Evolutionary conservation across 1,140 invertebrate species (phyloP).

Genomic region (Tetraneura akinire): DNA sequence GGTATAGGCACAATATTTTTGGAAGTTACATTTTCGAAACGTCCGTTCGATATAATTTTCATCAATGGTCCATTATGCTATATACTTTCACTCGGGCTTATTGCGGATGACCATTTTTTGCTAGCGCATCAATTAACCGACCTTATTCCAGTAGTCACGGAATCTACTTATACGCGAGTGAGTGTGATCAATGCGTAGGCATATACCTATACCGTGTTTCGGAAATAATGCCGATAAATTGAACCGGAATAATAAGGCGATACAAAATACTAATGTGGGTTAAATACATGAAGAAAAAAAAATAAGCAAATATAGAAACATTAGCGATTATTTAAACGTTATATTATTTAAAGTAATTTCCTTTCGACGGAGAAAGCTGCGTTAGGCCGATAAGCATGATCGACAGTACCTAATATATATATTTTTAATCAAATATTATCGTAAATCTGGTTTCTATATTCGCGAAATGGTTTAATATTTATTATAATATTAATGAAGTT

Average conservation of each 20-base stretch:
- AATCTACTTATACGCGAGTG: background rate
- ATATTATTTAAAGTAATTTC: conserved; percentile 8
- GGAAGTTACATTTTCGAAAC: background rate
- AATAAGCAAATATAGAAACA: background rate
- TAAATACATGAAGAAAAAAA: conserved; percentile 18
- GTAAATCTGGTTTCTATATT: too few relatives aligned
- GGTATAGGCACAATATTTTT: background rate
- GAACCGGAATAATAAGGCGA: conserved; percentile 29
- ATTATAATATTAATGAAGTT: too few relatives aligned
- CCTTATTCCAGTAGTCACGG: conserved; percentile 14
- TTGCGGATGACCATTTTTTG: conserved; percentile 1
- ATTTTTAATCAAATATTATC: too few relatives aligned
- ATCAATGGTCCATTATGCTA: background rate
- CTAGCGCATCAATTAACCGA: conserved; percentile 17
- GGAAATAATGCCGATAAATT: background rate
- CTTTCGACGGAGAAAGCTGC: background rate
- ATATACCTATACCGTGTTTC: background rate
- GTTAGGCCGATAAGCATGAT: background rate
- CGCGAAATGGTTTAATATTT: too few relatives aligned
- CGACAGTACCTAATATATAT: background rate
- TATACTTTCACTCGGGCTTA: conserved; percentile 15
- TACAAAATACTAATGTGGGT: background rate
- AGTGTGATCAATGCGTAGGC: background rate
- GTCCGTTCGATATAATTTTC: background rate
- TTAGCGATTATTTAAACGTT: conserved; percentile 27